A percentile compares a stretch with the other conserved stretches of the same genome.
These are phyloP conservation scores for Mus caroli DNA, from an alignment of 2,797 vertebrate genomes.

Conservation along the genomic window DNA sequence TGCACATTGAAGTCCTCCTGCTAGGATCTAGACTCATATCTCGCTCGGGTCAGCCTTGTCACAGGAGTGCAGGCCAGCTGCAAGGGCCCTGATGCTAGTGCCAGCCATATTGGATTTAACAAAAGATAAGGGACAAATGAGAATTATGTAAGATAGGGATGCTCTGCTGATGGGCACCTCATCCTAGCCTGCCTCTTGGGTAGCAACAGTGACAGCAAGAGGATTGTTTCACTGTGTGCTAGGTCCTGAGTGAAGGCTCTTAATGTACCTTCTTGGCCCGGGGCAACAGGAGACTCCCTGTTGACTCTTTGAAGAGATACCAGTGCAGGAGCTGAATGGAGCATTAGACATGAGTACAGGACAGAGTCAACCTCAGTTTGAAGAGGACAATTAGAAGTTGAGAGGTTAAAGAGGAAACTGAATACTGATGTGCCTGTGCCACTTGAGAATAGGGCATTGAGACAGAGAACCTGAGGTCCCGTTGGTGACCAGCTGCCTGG, in stretches of 20 bases:
- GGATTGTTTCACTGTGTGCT: neutral
- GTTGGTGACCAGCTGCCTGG: neutral
- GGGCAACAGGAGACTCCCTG: neutral
- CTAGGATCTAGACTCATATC: neutral
- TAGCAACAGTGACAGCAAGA: too few relatives aligned
- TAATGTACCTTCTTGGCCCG: neutral
- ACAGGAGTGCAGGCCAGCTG: neutral
- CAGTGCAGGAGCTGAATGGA: neutral
- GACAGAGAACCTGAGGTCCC: neutral
- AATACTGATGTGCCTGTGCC: neutral
- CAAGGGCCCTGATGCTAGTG: neutral
- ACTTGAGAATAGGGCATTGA: neutral
- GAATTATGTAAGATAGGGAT: neutral
- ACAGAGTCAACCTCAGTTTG: neutral
- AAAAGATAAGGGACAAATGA: neutral
- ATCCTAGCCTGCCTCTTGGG: neutral
- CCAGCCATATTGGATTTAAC: neutral
- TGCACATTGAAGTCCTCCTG: neutral
- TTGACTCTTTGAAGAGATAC: neutral
- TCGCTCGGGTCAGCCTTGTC: accelerated
- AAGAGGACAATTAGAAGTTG: neutral
- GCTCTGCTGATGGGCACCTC: neutral
- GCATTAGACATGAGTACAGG: neutral
- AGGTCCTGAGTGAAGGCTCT: neutral
- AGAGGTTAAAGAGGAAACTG: neutral